Evolutionary conservation across 1,140 invertebrate species (phyloP).

Genomic region (Pseudachorutes palmiensis): DNA sequence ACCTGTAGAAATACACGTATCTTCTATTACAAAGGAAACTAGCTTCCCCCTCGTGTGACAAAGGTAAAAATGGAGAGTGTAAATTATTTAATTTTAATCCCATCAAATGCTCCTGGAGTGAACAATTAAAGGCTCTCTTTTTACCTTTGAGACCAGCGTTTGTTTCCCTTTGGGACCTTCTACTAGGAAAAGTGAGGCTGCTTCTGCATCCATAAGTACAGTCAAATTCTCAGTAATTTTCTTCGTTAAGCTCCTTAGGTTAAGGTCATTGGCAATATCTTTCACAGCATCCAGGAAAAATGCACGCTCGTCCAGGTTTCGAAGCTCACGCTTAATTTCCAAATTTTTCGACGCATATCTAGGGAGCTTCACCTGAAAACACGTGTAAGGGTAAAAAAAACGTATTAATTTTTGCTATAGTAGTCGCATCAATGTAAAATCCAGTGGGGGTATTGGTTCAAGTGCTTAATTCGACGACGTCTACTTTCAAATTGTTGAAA

Average conservation of each 20-base stretch:
- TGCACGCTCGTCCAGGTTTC: constrained; percentile 43
- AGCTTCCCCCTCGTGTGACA: no score
- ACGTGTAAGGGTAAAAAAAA: neutral
- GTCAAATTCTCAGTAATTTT: constrained; percentile 47
- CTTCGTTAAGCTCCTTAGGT: constrained; percentile 45
- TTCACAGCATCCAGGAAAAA: constrained; percentile 47
- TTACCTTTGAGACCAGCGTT: constrained; percentile 45
- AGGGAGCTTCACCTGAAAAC: constrained; percentile 40
- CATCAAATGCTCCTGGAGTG: no score
- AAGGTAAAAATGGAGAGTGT: no score
- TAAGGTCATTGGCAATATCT: constrained; percentile 47
- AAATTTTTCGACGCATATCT: constrained; percentile 42
- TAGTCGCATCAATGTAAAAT: no score
- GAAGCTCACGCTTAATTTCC: constrained; percentile 44
- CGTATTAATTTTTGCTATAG: no score
- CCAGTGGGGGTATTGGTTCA: no score
- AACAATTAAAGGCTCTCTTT: constrained; percentile 15
- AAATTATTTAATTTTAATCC: no score
- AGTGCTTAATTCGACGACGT: no score
- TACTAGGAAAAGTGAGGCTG: constrained; percentile 47
- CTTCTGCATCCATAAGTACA: constrained; percentile 46
- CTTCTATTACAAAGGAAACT: no score
- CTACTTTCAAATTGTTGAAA: no score
- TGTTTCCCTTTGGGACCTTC: constrained; percentile 44
- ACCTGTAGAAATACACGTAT: constrained; percentile 36